These are phyloP conservation scores for Melipona bicolor DNA, from an alignment of 2,888 invertebrate genomes.

Conservation along the genomic window DNA sequence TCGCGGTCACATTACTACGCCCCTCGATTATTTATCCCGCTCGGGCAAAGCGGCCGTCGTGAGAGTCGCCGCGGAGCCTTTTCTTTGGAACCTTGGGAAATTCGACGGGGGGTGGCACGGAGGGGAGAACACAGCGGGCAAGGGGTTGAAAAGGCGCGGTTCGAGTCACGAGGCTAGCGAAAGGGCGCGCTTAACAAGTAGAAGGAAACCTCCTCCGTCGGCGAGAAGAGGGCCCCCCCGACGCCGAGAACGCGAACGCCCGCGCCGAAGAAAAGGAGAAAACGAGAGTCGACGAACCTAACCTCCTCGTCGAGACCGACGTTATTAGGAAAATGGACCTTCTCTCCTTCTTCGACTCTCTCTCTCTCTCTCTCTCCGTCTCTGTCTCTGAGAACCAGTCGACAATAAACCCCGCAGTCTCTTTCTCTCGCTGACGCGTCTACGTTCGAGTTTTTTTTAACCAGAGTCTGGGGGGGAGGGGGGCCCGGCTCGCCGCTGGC, in stretches of 20 bases:
- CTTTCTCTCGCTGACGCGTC: slow-evolving; percentile 12
- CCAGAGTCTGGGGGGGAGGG: neutral
- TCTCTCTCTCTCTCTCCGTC: no score
- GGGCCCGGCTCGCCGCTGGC: slow-evolving; percentile 53
- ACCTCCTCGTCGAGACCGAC: slow-evolving; percentile 70
- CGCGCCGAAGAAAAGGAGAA: neutral
- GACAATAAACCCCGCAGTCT: slow-evolving; percentile 55
- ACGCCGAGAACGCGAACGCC: no score
- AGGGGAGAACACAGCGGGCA: neutral
- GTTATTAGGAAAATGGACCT: slow-evolving; percentile 76
- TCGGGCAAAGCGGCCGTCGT: slow-evolving; percentile 7
- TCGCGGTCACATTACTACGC: slow-evolving; percentile 21
- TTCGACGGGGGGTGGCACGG: slow-evolving; percentile 9
- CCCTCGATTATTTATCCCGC: slow-evolving; percentile 68
- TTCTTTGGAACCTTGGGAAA: neutral
- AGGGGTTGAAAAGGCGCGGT: slow-evolving; percentile 48
- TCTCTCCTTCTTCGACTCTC: slow-evolving; percentile 18
- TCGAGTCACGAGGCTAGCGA: slow-evolving; percentile 58
- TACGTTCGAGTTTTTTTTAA: slow-evolving; percentile 61
- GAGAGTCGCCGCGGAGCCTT: neutral
- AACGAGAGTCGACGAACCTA: slow-evolving; percentile 36
- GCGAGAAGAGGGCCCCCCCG: no score
- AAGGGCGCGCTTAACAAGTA: slow-evolving; percentile 67
- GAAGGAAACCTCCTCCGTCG: slow-evolving; percentile 38
- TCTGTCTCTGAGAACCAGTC: slow-evolving; percentile 11